Conservation (phyloP, 2,113 vertebrate species). For the Corythornis vintsioides region DNA sequence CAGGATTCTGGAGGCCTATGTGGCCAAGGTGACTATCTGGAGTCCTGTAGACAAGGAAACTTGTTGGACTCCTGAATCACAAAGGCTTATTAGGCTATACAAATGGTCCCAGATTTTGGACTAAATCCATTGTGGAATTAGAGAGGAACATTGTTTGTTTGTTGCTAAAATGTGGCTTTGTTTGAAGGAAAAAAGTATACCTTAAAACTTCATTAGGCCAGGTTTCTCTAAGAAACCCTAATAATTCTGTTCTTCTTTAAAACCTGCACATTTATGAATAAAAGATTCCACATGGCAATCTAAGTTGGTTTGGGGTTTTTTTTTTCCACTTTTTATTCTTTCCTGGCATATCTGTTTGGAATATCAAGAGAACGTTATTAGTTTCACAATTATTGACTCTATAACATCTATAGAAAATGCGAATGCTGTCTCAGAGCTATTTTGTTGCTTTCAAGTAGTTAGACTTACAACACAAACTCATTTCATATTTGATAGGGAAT, state of each 20-base stretch:
- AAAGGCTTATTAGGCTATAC: neutral
- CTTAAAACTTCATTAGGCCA: slow-evolving; percentile 16
- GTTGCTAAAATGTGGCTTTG: neutral
- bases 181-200: neutral
- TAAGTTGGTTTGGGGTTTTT: neutral
- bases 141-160: accelerated
- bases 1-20: neutral
- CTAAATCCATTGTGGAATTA: neutral
- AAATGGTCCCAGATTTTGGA: neutral
- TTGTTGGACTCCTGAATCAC: neutral
- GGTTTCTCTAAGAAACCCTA: slow-evolving; percentile 2
- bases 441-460: neutral
- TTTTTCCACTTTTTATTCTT: neutral
- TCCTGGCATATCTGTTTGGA: neutral
- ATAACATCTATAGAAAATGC: neutral
- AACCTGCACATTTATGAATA: slow-evolving; percentile 3
- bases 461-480: neutral
- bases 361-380: neutral
- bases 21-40: neutral
- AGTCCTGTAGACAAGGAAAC: neutral
- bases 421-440: neutral
- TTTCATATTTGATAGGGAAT: neutral
- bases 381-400: neutral
- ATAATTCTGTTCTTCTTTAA: neutral
- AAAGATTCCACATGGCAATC: neutral